Evolutionary conservation across 2,797 vertebrate genomes (phyloP).

Genomic region (Kryptopterus vitreolus): DNA sequence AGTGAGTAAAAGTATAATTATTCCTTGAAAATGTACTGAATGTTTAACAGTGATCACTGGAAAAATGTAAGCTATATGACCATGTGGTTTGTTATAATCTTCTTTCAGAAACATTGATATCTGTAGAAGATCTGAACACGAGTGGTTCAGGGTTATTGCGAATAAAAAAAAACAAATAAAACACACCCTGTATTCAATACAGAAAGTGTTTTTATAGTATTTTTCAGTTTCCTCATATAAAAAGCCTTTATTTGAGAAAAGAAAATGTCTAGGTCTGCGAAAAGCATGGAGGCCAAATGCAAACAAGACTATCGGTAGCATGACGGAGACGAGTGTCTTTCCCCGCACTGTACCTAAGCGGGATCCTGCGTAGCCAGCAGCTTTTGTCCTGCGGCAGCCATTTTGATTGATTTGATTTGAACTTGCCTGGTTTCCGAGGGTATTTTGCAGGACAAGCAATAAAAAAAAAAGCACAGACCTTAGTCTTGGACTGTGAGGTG

Average conservation of each 20-base stretch:
- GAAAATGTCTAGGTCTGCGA: slow-evolving; percentile 46
- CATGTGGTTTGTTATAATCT: not conserved
- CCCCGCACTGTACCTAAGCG: slow-evolving; percentile 48
- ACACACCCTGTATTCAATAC: slow-evolving; percentile 2
- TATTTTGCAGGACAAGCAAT: slow-evolving; percentile 51
- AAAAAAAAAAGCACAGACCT: slow-evolving; percentile 58
- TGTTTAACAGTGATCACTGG: not conserved
- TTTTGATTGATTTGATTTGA: slow-evolving; percentile 61
- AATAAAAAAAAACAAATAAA: not conserved
- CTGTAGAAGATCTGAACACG: not conserved
- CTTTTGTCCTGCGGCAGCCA: slow-evolving; percentile 32
- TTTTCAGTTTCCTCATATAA: slow-evolving; percentile 27
- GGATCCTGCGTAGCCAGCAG: slow-evolving; percentile 58
- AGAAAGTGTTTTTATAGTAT: slow-evolving; percentile 32
- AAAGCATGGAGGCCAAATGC: slow-evolving; percentile 39
- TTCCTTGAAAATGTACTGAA: not conserved
- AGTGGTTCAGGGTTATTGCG: not conserved
- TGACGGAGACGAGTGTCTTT: slow-evolving; percentile 41
- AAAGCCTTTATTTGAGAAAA: slow-evolving; percentile 41
- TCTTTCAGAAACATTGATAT: slow-evolving; percentile 5
- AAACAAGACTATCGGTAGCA: slow-evolving; percentile 57
- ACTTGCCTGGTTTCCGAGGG: slow-evolving; percentile 53
- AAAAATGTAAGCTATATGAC: not conserved
- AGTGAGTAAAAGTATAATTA: not conserved
- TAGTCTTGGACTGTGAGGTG: slow-evolving; percentile 54